Conservation (phyloP, 2,797 vertebrate species). For the Lerista edwardsae region DNA sequence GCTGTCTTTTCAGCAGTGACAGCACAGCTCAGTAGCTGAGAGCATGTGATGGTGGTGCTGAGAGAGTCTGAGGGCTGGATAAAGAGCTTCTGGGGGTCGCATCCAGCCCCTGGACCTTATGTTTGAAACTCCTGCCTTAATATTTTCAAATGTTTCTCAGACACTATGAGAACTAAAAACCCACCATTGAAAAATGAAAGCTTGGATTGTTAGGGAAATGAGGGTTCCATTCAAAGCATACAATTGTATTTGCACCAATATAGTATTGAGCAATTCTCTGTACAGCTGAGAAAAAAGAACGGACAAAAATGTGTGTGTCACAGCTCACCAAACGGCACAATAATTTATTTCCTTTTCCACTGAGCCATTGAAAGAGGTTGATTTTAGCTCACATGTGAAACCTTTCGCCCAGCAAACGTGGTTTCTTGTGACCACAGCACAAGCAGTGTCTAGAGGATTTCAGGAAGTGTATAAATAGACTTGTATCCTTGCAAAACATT, state of each 20-base stretch:
- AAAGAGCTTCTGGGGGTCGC: too few relatives aligned
- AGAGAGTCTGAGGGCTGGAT: too few relatives aligned
- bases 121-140: too few relatives aligned
- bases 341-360: conserved; percentile 48
- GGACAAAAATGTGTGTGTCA: conserved; percentile 4
- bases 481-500: conserved; percentile 39
- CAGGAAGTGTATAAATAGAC: conserved; percentile 59
- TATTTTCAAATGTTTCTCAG: too few relatives aligned
- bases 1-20: too few relatives aligned
- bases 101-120: too few relatives aligned
- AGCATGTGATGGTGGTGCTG: too few relatives aligned
- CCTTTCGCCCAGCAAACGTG: conserved; percentile 53
- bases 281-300: conserved; percentile 4
- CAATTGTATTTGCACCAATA: neutral
- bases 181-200: neutral
- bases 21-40: too few relatives aligned
- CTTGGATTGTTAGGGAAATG: neutral
- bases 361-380: conserved; percentile 33
- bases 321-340: conserved; percentile 40
- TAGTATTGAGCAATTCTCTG: neutral
- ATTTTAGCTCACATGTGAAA: conserved; percentile 58
- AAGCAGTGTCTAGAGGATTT: conserved; percentile 53
- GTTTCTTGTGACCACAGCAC: conserved; percentile 51
- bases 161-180: neutral
- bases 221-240: neutral